A percentile compares a stretch with the other conserved stretches of the same genome.
phyloP scores from a whole-genome alignment of 2,797 vertebrate species.

The Sarcoramphus papa region DNA sequence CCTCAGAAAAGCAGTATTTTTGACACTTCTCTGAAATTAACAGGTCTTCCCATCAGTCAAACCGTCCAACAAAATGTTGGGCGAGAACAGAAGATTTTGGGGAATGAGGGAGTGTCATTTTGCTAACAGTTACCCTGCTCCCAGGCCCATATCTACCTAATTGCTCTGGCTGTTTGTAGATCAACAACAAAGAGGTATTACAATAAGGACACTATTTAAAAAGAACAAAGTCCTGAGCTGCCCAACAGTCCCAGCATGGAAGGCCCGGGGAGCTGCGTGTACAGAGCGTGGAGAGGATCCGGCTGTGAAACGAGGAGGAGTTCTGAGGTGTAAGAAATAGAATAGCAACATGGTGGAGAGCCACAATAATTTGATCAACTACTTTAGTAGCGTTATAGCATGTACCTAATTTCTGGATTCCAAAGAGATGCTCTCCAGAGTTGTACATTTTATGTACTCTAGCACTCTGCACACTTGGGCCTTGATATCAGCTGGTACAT shows the following conservation, averaged over 20 bases:
- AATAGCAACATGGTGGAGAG: not conserved
- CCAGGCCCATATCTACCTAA: not conserved
- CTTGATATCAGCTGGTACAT: rapidly evolving
- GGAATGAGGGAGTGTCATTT: not conserved
- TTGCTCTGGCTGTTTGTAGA: not conserved
- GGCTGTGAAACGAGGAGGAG: rapidly evolving
- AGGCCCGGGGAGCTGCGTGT: rapidly evolving
- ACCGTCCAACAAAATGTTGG: rapidly evolving
- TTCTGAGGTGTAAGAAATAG: rapidly evolving
- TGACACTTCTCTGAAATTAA: not conserved
- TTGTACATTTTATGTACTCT: not conserved
- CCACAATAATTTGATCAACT: rapidly evolving
- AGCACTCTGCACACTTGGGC: not conserved
- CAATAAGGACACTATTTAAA: not conserved
- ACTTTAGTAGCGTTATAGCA: rapidly evolving
- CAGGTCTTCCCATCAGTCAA: rapidly evolving
- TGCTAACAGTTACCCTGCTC: no score
- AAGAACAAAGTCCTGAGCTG: not conserved
- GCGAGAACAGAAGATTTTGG: not conserved
- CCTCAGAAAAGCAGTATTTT: not conserved
- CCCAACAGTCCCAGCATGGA: rapidly evolving
- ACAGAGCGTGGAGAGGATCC: rapidly evolving
- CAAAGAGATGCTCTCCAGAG: not conserved
- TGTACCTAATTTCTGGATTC: not conserved
- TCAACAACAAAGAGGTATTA: no score